Evolutionary conservation across 2,797 vertebrate species (phyloP), one percentile per base, ranked within the genome.

Genomic region (Fistularia tabacaria): DNA sequence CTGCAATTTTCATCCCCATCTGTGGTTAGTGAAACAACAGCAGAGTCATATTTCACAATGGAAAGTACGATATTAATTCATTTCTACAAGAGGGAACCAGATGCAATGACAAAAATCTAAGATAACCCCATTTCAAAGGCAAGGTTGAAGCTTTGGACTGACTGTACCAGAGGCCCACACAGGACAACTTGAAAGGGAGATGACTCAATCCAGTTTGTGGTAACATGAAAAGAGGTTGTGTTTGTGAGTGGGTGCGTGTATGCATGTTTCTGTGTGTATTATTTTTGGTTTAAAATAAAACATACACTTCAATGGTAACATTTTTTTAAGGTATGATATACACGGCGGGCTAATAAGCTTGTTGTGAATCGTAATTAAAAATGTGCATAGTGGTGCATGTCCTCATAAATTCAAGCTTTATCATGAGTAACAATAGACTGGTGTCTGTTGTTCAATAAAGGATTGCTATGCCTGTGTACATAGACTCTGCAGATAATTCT

Each of bases 331-430:
- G 53, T 57, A 62, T 64, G 79, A 76, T 25, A 81, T 62, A 73
- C 72, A 64, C 59, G 62, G 62, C 57, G 58, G 66, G 54, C 61
- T 83, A 82, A 77, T 82, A 84, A 60, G 64, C 80, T 79, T 79
- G 73, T 67, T 73, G 71, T 69, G 59, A 73, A 73, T 73, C 79
- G 61, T 85, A 87, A 87, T 87, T 85, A 25, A 87, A 87, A 87
- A 78, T 54, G 60, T 12, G 57, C 14, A 57, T 74, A 83, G 61
- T 15, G 61, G 76, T 63, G 76, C 77, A 60, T 80, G 70, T 49
- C 73, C 77, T 81, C 69, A 73, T 80, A 79, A 80, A 66, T 78
- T 68, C 50, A 70, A 66, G 67, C 69, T 78, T 74, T 62, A 79
- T 76, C 54, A 52, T 52, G 49, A 71, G 56, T 69, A 74, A 79